Evolutionary conservation across 2,797 vertebrate species (phyloP), one percentile per base, ranked within the genome.

Genomic region (Oreochromis grahami): DNA sequence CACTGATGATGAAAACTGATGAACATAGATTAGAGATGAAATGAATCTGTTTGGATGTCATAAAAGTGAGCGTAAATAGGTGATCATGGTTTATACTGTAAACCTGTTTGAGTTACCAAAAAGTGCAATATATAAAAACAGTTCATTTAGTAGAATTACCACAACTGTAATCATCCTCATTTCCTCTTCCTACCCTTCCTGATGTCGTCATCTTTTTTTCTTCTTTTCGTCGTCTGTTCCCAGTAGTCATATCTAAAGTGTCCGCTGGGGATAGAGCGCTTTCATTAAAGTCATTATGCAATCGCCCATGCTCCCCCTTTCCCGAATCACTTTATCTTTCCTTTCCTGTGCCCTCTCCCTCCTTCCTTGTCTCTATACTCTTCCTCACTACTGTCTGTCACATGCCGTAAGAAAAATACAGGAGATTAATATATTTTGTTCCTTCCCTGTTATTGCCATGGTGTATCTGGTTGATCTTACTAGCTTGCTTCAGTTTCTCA

Each of bases 231-330:
- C 48, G 38, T 55, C 74, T 77, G 60, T 86, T 81, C 93, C 91
- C 88, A 68, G 86, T 91, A 94, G 92, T 87, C 87, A 51, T 92
- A 79, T 91, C 90, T 93, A 92, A 94, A 93, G 86, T 90, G 89
- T 94, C 93, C 92, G n/a, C 77, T 88, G 85, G 95, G 95, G 88
- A 91, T 93, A 91, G 53, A 55, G 74, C 14, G 82, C 88, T 94
- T 95, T 94, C 93, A 96, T 94, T 95, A 93, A 91, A 92, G 86
- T 94, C 92, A 94, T 94, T 93, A 94, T 60, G 76, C 89, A 87
- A 85, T 92, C 36, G 10, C 84, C 88, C 80, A 26, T 86, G 68
- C 74, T 88, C 77, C 76, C 82, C 84, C 80, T 63, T 85, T 85
- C 74, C 81, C 79, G 82, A 50, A 6, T 81, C 74, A 11, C 79